phyloP scores from a whole-genome alignment of 2,888 invertebrate genomes.

The Gasteruption jaculator region DNA sequence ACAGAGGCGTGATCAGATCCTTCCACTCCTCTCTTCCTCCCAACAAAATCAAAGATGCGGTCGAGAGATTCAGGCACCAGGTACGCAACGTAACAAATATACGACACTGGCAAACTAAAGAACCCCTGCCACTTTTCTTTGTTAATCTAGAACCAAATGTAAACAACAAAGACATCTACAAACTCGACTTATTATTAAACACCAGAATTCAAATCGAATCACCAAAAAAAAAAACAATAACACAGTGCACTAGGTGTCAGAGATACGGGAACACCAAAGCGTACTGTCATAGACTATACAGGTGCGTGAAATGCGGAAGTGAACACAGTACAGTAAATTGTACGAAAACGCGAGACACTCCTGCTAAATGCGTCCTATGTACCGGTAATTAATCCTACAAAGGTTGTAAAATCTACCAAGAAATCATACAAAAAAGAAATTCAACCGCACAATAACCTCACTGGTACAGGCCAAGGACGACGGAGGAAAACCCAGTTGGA shows the following conservation, averaged over 20 bases:
- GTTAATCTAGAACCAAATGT: slow-evolving; percentile 25
- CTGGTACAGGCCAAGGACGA: slow-evolving; percentile 26
- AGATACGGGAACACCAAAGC: slow-evolving; percentile 51
- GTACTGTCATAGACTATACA: slow-evolving; percentile 45
- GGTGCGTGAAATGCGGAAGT: slow-evolving; percentile 52
- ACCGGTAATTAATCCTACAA: slow-evolving; percentile 26
- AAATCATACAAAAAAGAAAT: slow-evolving; percentile 17
- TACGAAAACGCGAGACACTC: slow-evolving; percentile 22
- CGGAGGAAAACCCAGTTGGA: slow-evolving; percentile 7
- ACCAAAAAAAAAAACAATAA: slow-evolving; percentile 36
- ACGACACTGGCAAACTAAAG: slow-evolving; percentile 16
- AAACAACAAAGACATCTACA: slow-evolving; percentile 27
- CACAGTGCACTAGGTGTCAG: slow-evolving; percentile 52
- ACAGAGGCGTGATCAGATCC: slow-evolving; percentile 19
- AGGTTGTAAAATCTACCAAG: slow-evolving; percentile 22
- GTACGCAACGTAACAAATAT: slow-evolving; percentile 21
- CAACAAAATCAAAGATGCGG: slow-evolving; percentile 18
- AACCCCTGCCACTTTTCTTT: slow-evolving; percentile 25
- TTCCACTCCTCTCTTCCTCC: slow-evolving; percentile 17
- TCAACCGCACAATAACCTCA: no score
- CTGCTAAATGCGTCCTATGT: slow-evolving; percentile 24
- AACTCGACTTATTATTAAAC: slow-evolving; percentile 20
- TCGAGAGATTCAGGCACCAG: slow-evolving; percentile 17
- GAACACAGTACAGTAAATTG: slow-evolving; percentile 48
- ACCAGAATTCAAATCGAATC: slow-evolving; percentile 43